These are phyloP conservation scores for Zaprionus bogoriensis DNA, from an alignment of 2,888 invertebrate genomes.

Conservation along the genomic window DNA sequence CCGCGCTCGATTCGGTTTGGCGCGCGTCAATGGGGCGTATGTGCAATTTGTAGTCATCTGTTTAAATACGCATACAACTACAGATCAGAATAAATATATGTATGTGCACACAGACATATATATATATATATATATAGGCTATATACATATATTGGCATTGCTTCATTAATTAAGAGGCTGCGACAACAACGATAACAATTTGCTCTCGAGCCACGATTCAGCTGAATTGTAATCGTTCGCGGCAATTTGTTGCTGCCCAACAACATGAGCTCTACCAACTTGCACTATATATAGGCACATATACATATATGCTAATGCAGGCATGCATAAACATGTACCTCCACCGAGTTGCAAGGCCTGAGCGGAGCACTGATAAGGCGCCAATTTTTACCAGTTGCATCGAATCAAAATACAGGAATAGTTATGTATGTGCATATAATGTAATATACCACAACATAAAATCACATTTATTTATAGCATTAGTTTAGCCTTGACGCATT, in stretches of 20 bases:
- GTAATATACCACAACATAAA: too few species aligned
- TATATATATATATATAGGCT: neutral
- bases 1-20: neutral
- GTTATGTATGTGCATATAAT: too few species aligned
- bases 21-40: slow-evolving; percentile 38
- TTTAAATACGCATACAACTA: neutral
- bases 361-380: too few species aligned
- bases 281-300: neutral
- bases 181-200: slow-evolving; percentile 10
- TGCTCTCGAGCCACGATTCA: neutral
- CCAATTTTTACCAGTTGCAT: too few species aligned
- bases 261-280: slow-evolving; percentile 33
- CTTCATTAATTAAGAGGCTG: slow-evolving; percentile 24
- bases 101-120: neutral
- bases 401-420: too few species aligned
- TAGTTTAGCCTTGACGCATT: too few species aligned
- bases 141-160: neutral
- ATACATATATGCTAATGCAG: neutral
- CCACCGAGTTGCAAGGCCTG: neutral
- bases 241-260: slow-evolving; percentile 52
- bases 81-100: too few species aligned
- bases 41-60: slow-evolving; percentile 20
- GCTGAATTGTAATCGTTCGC: slow-evolving; percentile 23
- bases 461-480: too few species aligned
- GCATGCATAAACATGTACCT: neutral